Conservation (phyloP, 2,113 vertebrate species). For the Symphodus melops region DNA sequence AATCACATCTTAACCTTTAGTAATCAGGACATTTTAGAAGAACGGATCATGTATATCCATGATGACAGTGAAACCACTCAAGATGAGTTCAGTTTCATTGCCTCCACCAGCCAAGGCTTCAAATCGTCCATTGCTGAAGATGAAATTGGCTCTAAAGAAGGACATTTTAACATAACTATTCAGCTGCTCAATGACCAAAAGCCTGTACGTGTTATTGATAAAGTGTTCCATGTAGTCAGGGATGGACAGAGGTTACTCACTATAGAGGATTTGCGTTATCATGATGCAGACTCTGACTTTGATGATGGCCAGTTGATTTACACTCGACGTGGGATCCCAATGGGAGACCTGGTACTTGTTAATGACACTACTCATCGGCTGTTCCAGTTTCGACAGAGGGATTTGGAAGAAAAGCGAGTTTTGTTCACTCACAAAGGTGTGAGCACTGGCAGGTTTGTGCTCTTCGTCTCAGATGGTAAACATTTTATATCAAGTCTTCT, state of each 20-base stretch:
- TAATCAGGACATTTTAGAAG: conserved; percentile 83
- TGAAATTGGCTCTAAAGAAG: conserved; percentile 78
- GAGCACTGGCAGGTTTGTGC: conserved; percentile 86
- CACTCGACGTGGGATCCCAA: conserved; percentile 87
- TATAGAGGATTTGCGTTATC: conserved; percentile 86
- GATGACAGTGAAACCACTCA: conserved; percentile 88
- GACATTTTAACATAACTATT: conserved; percentile 85
- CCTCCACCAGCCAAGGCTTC: conserved; percentile 71
- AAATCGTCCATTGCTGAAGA: conserved; percentile 58
- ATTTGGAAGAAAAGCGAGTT: conserved; percentile 85
- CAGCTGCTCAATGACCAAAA: conserved; percentile 92
- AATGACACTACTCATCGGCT: conserved; percentile 86
- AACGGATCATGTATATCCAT: conserved; percentile 89
- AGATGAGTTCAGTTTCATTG: conserved; percentile 87
- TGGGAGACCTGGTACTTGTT: conserved; percentile 88
- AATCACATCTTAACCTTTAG: conserved; percentile 85
- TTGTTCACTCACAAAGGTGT: conserved; percentile 87
- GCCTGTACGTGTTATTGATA: conserved; percentile 86
- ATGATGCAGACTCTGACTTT: conserved; percentile 90
- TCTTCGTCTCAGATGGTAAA: conserved; percentile 92
- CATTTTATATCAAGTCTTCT: conserved; percentile 87
- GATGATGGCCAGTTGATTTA: conserved; percentile 88
- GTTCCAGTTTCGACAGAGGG: conserved; percentile 89
- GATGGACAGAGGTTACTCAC: conserved; percentile 88
- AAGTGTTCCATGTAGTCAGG: conserved; percentile 87